Base-by-base conservation (phyloP, 2,888 invertebrate species). In the Globia sparganii region DNA sequence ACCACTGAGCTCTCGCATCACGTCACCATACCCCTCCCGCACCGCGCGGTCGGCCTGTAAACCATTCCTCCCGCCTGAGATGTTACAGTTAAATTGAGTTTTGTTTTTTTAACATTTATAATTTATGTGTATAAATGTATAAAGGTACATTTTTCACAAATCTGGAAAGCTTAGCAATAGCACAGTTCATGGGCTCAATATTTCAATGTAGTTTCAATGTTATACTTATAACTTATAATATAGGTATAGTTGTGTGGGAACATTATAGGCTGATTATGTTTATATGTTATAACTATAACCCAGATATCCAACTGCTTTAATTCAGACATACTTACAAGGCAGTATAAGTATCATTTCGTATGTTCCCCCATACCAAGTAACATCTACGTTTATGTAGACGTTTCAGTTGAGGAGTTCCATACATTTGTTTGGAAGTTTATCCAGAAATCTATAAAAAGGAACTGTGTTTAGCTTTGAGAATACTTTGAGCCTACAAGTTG, bases 401-500 rank as follows among this genome's bases (percentile, higher is more conserved):
- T 53, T 43, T 25, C 46, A 58, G 9, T 62, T 75, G 49, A 68
- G 59, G 65, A n/a, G 73, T 70, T 62, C 28, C 28, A 18, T 49
- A 66, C 2, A 62, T 68, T 61, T 46, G 43, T 65, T 76, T 13
- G 18, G 28, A 77, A 76, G 34, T 77, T 75, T 34, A 70, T 61
- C 56, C 34, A 61, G 25, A 34, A 66, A 59, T 49, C 82, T 79
- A 1, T 77, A 62, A 62, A 77, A 70, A 43, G 69, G 66, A 78
- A 74, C 71, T 78, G 56, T 75, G 61, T 56, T 65, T 56, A 49
- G 13, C 43, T 72, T 40, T 18, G 64, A 58, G 40, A 58, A 65
- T 66, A 62, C 65, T 43, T 82, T 66, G 70, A 73, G 72, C 66
- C 49, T 37, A 70, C 68, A 77, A 62, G 40, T 78, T 67, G 25